Conservation (phyloP, 2,113 vertebrate species). For the Stigmatopora nigra region DNA sequence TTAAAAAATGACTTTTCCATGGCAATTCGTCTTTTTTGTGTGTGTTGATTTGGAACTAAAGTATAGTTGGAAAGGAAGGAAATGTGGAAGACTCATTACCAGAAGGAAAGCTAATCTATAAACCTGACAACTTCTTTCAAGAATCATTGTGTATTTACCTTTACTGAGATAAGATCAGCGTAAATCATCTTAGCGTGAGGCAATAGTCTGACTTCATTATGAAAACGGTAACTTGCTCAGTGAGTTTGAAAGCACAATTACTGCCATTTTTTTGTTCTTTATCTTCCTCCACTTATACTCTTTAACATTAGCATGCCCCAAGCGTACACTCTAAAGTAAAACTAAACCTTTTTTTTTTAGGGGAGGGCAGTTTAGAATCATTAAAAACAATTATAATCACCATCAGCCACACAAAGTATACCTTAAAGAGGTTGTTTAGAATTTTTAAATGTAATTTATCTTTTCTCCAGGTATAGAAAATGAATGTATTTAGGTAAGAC, state of each 20-base stretch:
- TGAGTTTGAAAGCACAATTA: slow-evolving; percentile 1
- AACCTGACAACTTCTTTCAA: slow-evolving; percentile 28
- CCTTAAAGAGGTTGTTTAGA: background rate
- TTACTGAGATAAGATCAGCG: slow-evolving; percentile 12
- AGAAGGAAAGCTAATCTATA: slow-evolving; percentile 19
- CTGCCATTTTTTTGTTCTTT: background rate
- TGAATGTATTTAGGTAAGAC: too few species aligned
- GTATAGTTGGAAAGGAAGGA: slow-evolving; percentile 6
- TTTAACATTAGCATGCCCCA: background rate
- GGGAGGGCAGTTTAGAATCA: background rate
- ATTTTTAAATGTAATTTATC: too few species aligned
- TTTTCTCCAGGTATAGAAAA: too few species aligned
- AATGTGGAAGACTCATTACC: slow-evolving; percentile 19
- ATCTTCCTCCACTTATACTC: background rate
- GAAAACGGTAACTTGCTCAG: background rate
- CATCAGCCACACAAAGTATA: background rate
- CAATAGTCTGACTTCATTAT: slow-evolving; percentile 7
- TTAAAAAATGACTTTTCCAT: slow-evolving; percentile 22
- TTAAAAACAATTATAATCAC: background rate
- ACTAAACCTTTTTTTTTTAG: background rate
- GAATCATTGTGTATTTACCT: slow-evolving; percentile 17
- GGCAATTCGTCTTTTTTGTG: slow-evolving; percentile 24
- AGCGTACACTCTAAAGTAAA: background rate
- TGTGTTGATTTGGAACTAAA: slow-evolving; percentile 17
- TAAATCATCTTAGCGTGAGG: slow-evolving; percentile 15